These are phyloP conservation scores for Helogale parvula DNA, from an alignment of 2,113 vertebrate species.

Conservation along the genomic window DNA sequence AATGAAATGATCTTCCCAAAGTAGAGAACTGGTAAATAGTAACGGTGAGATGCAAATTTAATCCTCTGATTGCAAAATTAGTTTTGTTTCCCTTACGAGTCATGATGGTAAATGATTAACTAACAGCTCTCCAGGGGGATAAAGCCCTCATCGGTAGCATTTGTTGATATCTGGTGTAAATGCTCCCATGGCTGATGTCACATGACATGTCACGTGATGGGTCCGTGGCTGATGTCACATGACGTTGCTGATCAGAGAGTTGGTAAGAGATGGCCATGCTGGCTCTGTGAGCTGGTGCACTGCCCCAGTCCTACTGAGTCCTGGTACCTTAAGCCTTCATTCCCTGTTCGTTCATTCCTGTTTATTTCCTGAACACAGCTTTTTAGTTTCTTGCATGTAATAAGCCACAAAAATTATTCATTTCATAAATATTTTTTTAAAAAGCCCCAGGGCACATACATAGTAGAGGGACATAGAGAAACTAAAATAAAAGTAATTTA, in stretches of 20 bases:
- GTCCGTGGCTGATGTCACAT: too few species aligned
- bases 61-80: background rate
- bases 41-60: background rate
- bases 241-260: background rate
- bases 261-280: background rate
- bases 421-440: background rate
- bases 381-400: background rate
- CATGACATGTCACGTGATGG: too few species aligned
- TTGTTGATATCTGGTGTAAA: background rate
- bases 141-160: background rate
- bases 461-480: background rate
- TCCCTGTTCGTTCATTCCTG: background rate
- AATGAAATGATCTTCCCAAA: background rate
- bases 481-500: background rate
- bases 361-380: background rate
- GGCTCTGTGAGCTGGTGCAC: background rate
- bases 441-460: background rate
- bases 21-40: background rate
- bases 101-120: background rate
- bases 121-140: background rate
- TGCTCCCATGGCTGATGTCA: background rate
- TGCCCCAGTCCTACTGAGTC: fast-evolving
- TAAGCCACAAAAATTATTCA: background rate
- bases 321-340: background rate
- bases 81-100: background rate